Conservation (phyloP, 2,113 vertebrate genomes). For the Opisthocomus hoazin region DNA sequence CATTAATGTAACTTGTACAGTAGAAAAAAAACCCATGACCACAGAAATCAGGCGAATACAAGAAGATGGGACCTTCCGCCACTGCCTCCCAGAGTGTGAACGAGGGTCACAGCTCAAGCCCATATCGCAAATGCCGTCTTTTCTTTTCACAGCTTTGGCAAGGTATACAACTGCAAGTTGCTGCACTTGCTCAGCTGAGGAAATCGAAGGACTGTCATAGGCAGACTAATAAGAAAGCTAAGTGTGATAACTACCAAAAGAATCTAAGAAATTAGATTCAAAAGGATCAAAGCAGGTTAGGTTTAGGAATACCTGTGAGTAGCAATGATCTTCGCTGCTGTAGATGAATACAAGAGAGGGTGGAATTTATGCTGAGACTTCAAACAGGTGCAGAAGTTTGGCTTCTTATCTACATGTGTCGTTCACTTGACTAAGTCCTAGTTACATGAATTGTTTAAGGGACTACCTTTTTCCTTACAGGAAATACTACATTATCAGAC, state of each 20-base stretch:
- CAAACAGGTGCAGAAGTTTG: not conserved
- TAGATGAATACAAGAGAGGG: not conserved
- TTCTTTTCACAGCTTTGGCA: not conserved
- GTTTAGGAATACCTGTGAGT: not conserved
- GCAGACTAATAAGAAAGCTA: not conserved
- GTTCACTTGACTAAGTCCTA: not conserved
- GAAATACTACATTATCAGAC: not conserved
- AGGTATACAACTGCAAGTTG: not conserved
- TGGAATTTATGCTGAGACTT: not conserved
- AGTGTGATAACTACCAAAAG: not conserved
- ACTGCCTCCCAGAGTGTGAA: not conserved
- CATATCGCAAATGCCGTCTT: not conserved
- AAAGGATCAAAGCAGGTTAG: not conserved
- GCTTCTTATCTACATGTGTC: accelerated
- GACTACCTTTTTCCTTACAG: not conserved
- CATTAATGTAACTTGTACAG: not conserved
- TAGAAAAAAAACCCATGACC: not conserved
- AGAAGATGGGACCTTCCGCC: not conserved
- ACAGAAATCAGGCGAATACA: not conserved
- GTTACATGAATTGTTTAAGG: not conserved
- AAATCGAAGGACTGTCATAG: not conserved
- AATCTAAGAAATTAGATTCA: not conserved
- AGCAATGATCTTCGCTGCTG: not conserved
- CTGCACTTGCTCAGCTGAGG: not conserved
- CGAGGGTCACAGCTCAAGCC: not conserved